Percentiles rank a stretch among this genome's conserved stretches.
Evolutionary conservation across 2,888 invertebrate species (phyloP).

Genomic region (Sycophila texana): DNA sequence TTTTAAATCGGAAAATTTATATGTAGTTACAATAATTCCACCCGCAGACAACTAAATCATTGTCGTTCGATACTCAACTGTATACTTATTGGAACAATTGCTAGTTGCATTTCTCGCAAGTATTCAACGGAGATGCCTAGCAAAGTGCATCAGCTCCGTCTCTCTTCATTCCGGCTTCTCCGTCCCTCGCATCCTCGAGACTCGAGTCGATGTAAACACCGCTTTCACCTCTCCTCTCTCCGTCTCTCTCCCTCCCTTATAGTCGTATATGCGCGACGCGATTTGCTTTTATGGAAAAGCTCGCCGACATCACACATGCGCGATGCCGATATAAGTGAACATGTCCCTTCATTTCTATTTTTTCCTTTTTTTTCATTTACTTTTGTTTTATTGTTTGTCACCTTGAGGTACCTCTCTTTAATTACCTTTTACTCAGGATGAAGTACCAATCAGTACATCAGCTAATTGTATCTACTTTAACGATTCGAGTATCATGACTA

Average conservation of each 20-base stretch:
- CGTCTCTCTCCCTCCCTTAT: not conserved
- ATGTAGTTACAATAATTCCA: no score
- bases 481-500: no score
- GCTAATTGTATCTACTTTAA: no score
- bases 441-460: no score
- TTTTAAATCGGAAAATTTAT: no score
- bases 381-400: not conserved
- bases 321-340: slow-evolving; percentile 18
- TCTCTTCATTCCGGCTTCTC: not conserved
- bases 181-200: slow-evolving; percentile 19
- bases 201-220: slow-evolving; percentile 41
- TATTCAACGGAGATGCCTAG: not conserved
- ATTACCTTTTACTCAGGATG: not conserved
- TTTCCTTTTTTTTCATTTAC: not conserved
- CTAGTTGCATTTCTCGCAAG: not conserved
- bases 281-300: slow-evolving; percentile 24
- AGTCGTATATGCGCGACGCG: not conserved
- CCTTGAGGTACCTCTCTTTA: not conserved
- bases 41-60: no score
- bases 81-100: not conserved
- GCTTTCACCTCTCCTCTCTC: slow-evolving; percentile 44
- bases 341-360: slow-evolving; percentile 9
- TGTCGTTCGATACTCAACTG: no score
- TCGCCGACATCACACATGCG: not conserved
- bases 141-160: slow-evolving; percentile 1